Evolutionary conservation across 2,113 vertebrate genomes (phyloP), one percentile per base, ranked within the genome.

Genomic region (Thunnus thynnus): DNA sequence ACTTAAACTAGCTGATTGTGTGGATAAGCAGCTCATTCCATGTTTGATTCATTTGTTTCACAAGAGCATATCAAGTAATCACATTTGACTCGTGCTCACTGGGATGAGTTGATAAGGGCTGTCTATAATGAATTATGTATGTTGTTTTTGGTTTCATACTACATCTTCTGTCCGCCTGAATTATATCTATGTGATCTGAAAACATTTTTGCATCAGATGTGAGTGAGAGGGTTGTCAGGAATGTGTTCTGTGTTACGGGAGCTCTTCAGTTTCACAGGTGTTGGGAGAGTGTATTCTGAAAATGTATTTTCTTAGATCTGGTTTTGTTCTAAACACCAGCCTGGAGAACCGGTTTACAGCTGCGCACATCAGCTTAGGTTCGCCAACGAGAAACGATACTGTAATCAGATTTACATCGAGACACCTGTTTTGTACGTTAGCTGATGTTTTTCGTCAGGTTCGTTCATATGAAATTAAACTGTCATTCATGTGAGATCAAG

Each of bases 21-120:
- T 3, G n/a, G 3, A 63, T 5, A 17, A 78, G 51, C 55, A 25
- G 14, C 76, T 70, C 36, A 6, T 60, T 62, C 68, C 65, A 65
- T 69, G 27, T 30, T 47, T 14, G 6, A 50, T 44, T 84, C 11
- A 44, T 55, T 68, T 71, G 22, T 67, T 16, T 62, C 27, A 32
- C 13, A 46, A 62, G 47, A 41, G 58, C 3, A 13, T 27, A 3
- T 30, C 20, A 36, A 16, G 13, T 16, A 20, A 58, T 52, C 4
- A 20, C 63, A 30, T 72, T 52, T 63, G 10, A 57, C 2, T 46
- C 62, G 41, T 51, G n/a, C 13, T 32, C 3, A 50, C 3, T 63
- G 56, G 48, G 32, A 74, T 25, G 54, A 83, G 57, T 25, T 78
- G 46, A 57, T n/a, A 86, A 88, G 54, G 64, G 54, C 69, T 86